Percentiles rank a stretch among this genome's conserved stretches.
These are phyloP conservation scores for Ectemnius continuus DNA, from an alignment of 2,888 invertebrate species.

Conservation along the genomic window DNA sequence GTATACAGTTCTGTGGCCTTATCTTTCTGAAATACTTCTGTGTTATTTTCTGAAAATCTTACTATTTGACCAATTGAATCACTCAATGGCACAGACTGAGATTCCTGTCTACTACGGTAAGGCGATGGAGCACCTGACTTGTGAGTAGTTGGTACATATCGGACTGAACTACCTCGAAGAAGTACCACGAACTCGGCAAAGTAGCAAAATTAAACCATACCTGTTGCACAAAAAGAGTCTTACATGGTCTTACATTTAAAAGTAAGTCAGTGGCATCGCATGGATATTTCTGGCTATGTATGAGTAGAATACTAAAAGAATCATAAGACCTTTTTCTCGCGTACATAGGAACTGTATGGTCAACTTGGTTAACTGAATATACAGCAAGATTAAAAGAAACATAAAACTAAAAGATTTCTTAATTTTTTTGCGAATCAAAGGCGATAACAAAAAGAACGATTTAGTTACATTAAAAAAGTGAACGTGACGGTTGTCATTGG, in stretches of 20 bases:
- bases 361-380: not conserved
- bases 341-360: too few relatives aligned
- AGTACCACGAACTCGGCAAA: constrained; percentile 31
- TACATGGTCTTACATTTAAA: not conserved
- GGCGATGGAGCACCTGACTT: constrained; percentile 61
- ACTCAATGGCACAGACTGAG: constrained; percentile 58
- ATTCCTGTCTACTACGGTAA: constrained; percentile 53
- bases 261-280: not conserved
- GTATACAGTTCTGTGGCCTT: constrained; percentile 54
- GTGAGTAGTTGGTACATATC: constrained; percentile 43
- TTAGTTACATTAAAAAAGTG: not conserved
- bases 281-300: too few relatives aligned
- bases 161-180: constrained; percentile 47
- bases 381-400: not conserved
- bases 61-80: constrained; percentile 57
- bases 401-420: constrained; percentile 6
- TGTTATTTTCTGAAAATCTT: constrained; percentile 46
- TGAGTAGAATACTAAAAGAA: too few relatives aligned
- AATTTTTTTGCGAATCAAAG: not conserved
- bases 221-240: too few relatives aligned
- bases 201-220: not conserved
- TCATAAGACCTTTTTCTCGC: too few relatives aligned
- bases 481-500: not conserved
- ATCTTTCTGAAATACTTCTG: constrained; percentile 51
- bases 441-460: not conserved